Percentiles rank a stretch among this genome's conserved stretches.
These are phyloP conservation scores for Nothocercus julius DNA, from an alignment of 2,113 vertebrate genomes.

Conservation along the genomic window DNA sequence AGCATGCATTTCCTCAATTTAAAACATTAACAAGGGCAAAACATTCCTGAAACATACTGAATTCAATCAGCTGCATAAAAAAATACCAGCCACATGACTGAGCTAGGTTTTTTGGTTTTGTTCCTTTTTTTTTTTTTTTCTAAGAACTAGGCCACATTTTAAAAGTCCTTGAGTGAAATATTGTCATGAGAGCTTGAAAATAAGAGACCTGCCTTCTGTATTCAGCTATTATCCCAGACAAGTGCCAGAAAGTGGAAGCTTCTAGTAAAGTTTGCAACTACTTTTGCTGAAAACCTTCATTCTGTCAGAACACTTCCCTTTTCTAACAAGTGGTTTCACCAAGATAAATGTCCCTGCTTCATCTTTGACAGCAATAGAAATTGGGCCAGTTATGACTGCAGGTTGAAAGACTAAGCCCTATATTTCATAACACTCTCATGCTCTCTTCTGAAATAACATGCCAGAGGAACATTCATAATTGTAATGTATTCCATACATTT, in stretches of 20 bases:
- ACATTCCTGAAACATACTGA: background rate
- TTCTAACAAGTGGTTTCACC: background rate
- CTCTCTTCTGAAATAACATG: constrained; percentile 14
- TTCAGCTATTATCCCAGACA: background rate
- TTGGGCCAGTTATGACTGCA: background rate
- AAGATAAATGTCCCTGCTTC: background rate
- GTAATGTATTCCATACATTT: constrained; percentile 52
- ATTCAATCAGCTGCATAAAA: background rate
- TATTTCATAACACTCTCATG: background rate
- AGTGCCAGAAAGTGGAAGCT: background rate
- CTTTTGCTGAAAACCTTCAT: background rate
- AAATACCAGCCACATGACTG: background rate
- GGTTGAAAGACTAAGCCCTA: background rate
- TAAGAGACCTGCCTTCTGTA: background rate
- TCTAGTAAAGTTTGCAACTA: background rate
- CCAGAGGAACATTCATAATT: background rate
- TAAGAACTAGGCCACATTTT: background rate
- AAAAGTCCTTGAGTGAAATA: background rate
- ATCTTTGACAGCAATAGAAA: background rate
- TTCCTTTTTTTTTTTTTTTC: background rate
- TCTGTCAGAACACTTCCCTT: background rate
- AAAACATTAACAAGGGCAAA: background rate
- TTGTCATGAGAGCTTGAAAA: background rate
- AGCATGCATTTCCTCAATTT: background rate
- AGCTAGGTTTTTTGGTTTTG: background rate